Conservation (phyloP, 2,113 vertebrate genomes). For the Lynx canadensis region DNA sequence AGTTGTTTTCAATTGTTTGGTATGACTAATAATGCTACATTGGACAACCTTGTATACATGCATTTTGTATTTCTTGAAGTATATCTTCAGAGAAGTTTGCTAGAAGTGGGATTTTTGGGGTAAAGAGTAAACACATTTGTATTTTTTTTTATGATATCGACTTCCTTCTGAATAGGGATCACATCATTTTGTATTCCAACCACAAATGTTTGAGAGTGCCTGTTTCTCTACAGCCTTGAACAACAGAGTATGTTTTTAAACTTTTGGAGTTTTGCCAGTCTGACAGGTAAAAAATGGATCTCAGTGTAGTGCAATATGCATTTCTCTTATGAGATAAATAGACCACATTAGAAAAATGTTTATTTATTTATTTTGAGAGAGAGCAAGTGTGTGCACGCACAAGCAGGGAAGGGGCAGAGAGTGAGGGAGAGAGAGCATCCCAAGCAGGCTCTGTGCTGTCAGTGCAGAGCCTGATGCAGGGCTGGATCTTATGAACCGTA, state of each 20-base stretch:
- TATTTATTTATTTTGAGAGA: too few species aligned
- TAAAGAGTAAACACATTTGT: constrained; percentile 15
- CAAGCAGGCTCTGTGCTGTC: too few species aligned
- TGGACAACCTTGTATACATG: background rate
- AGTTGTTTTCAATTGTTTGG: constrained; percentile 19
- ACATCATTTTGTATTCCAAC: background rate
- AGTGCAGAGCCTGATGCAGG: too few species aligned
- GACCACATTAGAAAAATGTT: background rate
- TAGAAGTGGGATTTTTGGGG: background rate
- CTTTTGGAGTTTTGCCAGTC: background rate
- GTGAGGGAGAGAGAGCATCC: too few species aligned
- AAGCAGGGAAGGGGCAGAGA: too few species aligned
- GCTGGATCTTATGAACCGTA: too few species aligned
- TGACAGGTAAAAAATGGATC: constrained; percentile 25
- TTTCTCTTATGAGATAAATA: constrained; percentile 1
- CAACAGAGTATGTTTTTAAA: background rate
- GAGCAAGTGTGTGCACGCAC: too few species aligned
- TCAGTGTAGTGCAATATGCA: constrained; percentile 9
- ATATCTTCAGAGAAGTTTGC: background rate
- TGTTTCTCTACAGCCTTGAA: background rate
- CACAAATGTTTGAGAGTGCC: constrained; percentile 18
- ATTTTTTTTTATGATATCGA: background rate
- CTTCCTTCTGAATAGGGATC: constrained; percentile 12
- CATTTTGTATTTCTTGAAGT: background rate
- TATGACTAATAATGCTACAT: background rate